Base-by-base conservation (phyloP, 2,888 invertebrate species). In the Allygus modestus region DNA sequence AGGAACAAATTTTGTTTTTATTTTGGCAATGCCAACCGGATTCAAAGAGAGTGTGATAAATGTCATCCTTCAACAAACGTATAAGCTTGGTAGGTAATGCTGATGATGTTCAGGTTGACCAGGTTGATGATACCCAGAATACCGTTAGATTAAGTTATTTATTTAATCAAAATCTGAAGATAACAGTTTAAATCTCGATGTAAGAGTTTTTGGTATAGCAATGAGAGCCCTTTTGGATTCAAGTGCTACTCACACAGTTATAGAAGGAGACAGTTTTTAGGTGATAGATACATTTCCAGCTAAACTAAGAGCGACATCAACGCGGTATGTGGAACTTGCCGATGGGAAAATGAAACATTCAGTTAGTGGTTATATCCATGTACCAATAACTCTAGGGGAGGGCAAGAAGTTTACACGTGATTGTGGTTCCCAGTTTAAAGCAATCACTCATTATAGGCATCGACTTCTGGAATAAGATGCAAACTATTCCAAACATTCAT, bases 381-480 rank as follows among this genome's bases (percentile, higher is more conserved):
- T 73, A 11, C 73, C 73, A 4, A 73, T 73, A 17, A 73, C 41
- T 9, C n/a, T 73, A 20, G 41, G 77, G 77, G 37, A 77, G 77
- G 28, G 51, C 77, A 0, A 0, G 51, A 2, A 4, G 2, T 28
- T 12, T 77, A n/a, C n/a, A 46, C n/a, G 77, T 77, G 1, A 1
- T 46, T 28, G 26, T 77, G 9, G 77, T 77, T 11, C 77, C 77
- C 1, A 28, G 41, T 17, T 28, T 77, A 15, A 46, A 77, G 9
- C 23, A 23, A 5, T 17, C 41, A 1, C 15, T 77, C 15, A 77
- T 77, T 12, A 11, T 77, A 7, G 77, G 77, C 7, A 77, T 77
- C 4, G 77, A 77, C 17, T 77, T 77, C 26, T 77, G 77, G 77
- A 51, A 77, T 26, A 9, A 4, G 12, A 77, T 77, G 77, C 43